These are phyloP conservation scores for Aptenodytes patagonicus DNA, from an alignment of 2,113 vertebrate genomes.

Conservation along the genomic window DNA sequence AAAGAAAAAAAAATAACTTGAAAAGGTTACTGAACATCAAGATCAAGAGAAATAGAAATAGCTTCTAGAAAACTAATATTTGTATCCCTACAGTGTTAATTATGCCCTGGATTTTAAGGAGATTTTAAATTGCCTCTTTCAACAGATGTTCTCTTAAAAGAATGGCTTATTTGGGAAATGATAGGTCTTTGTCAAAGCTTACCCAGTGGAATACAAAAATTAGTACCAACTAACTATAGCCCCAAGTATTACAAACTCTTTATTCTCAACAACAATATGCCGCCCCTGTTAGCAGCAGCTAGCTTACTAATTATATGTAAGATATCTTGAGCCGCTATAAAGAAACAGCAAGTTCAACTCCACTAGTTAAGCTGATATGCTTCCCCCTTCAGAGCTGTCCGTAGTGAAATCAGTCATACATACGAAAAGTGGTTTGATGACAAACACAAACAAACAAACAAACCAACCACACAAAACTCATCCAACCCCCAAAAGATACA, in stretches of 20 bases:
- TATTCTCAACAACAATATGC: background rate
- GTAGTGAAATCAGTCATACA: background rate
- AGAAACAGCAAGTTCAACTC: background rate
- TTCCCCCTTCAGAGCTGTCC: background rate
- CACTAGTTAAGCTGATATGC: background rate
- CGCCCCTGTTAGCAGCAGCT: background rate
- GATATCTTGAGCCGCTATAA: background rate
- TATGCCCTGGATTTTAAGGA: constrained; percentile 73
- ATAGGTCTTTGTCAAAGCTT: constrained; percentile 67
- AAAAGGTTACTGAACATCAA: constrained; percentile 55
- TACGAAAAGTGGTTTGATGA: fast-evolving
- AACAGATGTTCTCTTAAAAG: constrained; percentile 76
- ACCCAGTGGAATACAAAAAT: constrained; percentile 71
- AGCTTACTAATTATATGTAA: background rate
- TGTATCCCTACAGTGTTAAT: constrained; percentile 74
- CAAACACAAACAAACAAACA: background rate
- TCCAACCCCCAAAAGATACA: background rate
- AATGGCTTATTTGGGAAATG: constrained; percentile 71
- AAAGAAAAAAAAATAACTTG: background rate
- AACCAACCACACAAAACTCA: background rate
- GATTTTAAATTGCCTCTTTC: constrained; percentile 73
- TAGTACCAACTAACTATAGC: constrained; percentile 44
- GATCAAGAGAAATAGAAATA: constrained; percentile 62
- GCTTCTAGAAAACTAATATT: constrained; percentile 76
- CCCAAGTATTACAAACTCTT: constrained; percentile 30